Percentiles rank a stretch among this genome's conserved stretches.
These are phyloP conservation scores for Andrena cerasifolii DNA, from an alignment of 1,140 invertebrate species.

Conservation along the genomic window DNA sequence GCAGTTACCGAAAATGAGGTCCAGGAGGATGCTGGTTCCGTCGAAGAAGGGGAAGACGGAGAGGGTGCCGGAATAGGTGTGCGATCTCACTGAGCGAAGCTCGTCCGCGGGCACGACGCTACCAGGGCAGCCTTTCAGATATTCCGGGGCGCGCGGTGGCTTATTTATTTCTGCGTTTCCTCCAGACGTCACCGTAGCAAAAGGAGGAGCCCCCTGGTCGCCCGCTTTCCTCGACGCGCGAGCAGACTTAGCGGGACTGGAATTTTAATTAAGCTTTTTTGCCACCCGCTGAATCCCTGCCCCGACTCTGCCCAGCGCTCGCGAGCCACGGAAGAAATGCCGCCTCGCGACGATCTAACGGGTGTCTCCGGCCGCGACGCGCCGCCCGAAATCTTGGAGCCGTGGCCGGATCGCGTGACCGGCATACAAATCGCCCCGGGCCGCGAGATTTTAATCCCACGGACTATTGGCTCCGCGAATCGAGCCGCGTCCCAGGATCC, in stretches of 20 bases:
- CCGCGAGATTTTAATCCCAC: slow-evolving; percentile 37
- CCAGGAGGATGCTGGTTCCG: background rate
- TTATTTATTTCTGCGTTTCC: slow-evolving; percentile 66
- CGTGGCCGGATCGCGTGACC: background rate
- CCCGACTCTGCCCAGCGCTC: slow-evolving; percentile 43
- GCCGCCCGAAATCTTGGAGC: slow-evolving; percentile 10
- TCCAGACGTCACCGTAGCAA: slow-evolving; percentile 47
- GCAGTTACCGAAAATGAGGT: slow-evolving; percentile 55
- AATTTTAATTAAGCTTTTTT: slow-evolving; percentile 75
- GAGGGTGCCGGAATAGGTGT: no score
- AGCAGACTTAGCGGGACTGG: slow-evolving; percentile 60
- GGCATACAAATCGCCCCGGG: slow-evolving; percentile 31
- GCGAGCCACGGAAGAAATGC: slow-evolving; percentile 48
- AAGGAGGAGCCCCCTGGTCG: slow-evolving; percentile 21
- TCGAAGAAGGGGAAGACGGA: background rate
- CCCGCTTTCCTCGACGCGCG: slow-evolving; percentile 52
- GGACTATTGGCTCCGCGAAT: slow-evolving; percentile 36
- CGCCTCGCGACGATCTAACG: slow-evolving; percentile 24
- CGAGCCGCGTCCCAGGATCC: background rate
- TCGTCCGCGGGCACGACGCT: slow-evolving; percentile 40
- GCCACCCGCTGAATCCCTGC: slow-evolving; percentile 46
- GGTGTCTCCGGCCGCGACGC: slow-evolving; percentile 6
- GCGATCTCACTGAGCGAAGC: slow-evolving; percentile 36
- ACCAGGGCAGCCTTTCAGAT: slow-evolving; percentile 50
- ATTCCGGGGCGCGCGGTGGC: slow-evolving; percentile 49